Conservation (phyloP, 2,888 invertebrate genomes). For the Uloborus plumipes region DNA sequence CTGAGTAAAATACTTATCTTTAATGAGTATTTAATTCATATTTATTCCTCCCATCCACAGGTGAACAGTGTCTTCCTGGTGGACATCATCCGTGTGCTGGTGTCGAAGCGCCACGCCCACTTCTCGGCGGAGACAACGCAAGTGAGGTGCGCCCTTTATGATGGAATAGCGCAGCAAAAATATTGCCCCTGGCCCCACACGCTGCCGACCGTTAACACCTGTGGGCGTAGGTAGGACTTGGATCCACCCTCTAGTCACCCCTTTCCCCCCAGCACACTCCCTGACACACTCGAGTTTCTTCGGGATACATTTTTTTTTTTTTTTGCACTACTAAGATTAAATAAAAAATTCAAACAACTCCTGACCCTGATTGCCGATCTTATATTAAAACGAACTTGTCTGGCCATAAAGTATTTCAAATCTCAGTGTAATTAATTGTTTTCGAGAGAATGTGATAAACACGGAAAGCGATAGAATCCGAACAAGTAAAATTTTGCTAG, state of each 20-base stretch:
- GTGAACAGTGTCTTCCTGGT: constrained; percentile 76
- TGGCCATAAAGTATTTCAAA: too few species aligned
- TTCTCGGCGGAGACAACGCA: constrained; percentile 53
- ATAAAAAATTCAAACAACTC: too few species aligned
- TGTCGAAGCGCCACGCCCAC: constrained; percentile 82
- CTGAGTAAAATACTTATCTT: too few species aligned
- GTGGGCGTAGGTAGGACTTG: constrained; percentile 34
- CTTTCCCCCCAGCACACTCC: background rate
- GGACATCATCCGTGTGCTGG: constrained; percentile 83
- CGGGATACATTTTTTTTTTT: background rate
- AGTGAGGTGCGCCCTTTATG: constrained; percentile 49
- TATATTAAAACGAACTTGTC: too few species aligned
- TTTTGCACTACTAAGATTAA: too few species aligned
- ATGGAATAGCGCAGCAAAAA: constrained; percentile 17
- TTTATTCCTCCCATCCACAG: background rate
- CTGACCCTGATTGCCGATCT: too few species aligned
- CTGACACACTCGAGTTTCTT: background rate
- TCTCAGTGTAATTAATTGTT: too few species aligned
- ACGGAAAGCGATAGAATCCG: too few species aligned
- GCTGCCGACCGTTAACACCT: constrained; percentile 14
- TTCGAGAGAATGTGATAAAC: too few species aligned
- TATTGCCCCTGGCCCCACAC: constrained; percentile 46
- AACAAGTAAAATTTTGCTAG: too few species aligned
- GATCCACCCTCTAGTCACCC: background rate
- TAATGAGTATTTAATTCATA: too few species aligned